Evolutionary conservation across 2,113 vertebrate species (phyloP), one percentile per base, ranked within the genome.

Genomic region (Panthera leo): DNA sequence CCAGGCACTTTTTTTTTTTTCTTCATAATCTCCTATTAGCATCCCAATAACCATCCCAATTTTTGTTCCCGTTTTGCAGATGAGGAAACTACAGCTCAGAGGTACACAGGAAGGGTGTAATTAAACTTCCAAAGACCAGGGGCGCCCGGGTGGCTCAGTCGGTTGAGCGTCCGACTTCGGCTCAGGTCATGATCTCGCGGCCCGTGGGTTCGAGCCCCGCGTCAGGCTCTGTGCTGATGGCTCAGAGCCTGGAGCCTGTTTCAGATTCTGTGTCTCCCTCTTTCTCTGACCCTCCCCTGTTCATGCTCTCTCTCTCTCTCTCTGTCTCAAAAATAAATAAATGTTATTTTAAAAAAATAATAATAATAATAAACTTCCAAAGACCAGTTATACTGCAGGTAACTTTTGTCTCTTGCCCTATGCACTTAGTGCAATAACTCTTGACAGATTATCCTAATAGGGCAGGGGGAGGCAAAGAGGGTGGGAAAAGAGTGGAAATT

Each of bases 51-150:
- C 70, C 10, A 51, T 5, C 94, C 0, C 75, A 42, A 83, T 78
- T 83, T 61, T 45, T 85, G 65, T 51, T 79, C 25, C 79, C 85
- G 89, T 94, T 93, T 89, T 97, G n/a, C 63, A 92, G 42, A 63
- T 86, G 67, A 85, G 34, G 36, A 95, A 97, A 95, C 70, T 70
- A 94, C 1, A 86, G 55, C 58, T 97, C 78, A 82, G 48, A 92
- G 25, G 42, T 48, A 78, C 75, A 78, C 42, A 78, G 27, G 36
- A 95, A 95, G 92, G 71, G 83, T 18, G n/a, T 5, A 85, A 58
- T 48, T 89, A 93, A 83, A 95, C 73, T 36, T 95, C n/a, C 12
- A 79, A 91, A 98, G 34, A 71, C 18, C 11, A 76, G 11, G 39
- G 39, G 39, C 39, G 39, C 39, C 39, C 4, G 39, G 39, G 39